phyloP scores from a whole-genome alignment of 2,888 invertebrate genomes.

The Synanthedon andrenaeformis region DNA sequence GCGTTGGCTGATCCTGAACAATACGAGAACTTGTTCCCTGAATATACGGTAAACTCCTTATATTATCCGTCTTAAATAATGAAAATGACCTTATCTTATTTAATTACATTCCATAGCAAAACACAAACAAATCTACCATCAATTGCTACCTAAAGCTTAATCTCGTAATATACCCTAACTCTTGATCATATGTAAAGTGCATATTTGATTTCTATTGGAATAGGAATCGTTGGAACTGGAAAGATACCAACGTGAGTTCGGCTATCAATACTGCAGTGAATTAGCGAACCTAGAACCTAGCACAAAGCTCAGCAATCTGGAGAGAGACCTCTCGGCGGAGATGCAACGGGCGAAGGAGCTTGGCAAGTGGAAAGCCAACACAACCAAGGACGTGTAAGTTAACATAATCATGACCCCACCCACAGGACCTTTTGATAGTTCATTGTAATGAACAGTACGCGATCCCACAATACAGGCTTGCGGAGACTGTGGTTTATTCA shows the following conservation, averaged over 20 bases:
- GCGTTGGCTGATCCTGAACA: slow-evolving; percentile 95
- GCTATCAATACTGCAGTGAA: slow-evolving; percentile 20
- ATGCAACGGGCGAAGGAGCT: slow-evolving; percentile 8
- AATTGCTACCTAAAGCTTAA: too few species aligned
- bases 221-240: slow-evolving; percentile 45
- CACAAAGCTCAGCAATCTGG: slow-evolving; percentile 29
- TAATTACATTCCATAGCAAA: too few species aligned
- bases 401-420: too few species aligned
- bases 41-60: slow-evolving; percentile 31
- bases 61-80: neutral
- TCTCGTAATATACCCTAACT: too few species aligned
- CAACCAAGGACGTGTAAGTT: neutral
- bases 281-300: slow-evolving; percentile 19
- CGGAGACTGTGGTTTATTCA: too few species aligned
- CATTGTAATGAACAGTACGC: too few species aligned
- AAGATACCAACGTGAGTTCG: slow-evolving; percentile 30
- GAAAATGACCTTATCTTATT: neutral
- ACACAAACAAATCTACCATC: too few species aligned
- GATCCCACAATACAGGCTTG: too few species aligned
- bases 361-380: slow-evolving; percentile 2
- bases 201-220: neutral
- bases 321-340: slow-evolving; percentile 34
- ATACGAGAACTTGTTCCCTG: slow-evolving; percentile 97
- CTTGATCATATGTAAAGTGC: too few species aligned
- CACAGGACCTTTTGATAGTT: too few species aligned